Conservation (phyloP, 2,888 invertebrate species). For the Lasioglossum vierecki region DNA sequence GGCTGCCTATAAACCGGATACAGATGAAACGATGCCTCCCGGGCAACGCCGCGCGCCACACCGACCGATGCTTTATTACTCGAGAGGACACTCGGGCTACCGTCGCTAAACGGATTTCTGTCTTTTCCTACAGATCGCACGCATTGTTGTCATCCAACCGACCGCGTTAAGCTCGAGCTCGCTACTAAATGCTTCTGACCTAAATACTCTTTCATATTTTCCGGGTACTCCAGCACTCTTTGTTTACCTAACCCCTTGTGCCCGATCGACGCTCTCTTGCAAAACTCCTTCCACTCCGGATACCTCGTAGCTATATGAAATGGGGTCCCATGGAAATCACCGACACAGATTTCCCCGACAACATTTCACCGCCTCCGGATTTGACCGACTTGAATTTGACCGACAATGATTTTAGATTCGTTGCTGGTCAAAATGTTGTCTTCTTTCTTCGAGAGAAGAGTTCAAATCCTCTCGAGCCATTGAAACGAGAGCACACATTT, state of each 20-base stretch:
- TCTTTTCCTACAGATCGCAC: conserved; percentile 43
- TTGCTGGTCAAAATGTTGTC: too few species aligned
- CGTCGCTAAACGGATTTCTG: conserved; percentile 74
- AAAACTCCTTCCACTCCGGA: not conserved
- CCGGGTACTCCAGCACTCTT: not conserved
- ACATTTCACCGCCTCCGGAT: too few species aligned
- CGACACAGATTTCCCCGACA: too few species aligned
- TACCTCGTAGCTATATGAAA: not conserved
- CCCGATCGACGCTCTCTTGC: not conserved
- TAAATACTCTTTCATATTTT: conserved; percentile 5
- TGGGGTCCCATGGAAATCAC: too few species aligned
- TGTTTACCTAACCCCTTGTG: not conserved
- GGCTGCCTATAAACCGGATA: conserved; percentile 63
- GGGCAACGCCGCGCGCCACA: conserved; percentile 16
- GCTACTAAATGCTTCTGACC: not conserved
- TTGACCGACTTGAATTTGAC: too few species aligned
- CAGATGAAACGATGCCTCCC: conserved; percentile 61
- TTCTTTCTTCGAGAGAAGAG: too few species aligned
- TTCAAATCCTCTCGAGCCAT: too few species aligned
- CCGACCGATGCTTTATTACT: conserved; percentile 44
- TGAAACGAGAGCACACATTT: too few species aligned
- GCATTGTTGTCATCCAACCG: conserved; percentile 53
- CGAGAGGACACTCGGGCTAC: conserved; percentile 68
- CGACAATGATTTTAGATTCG: too few species aligned
- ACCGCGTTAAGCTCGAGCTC: conserved; percentile 15